These are phyloP conservation scores for Arvicanthis niloticus DNA, from an alignment of 2,113 vertebrate genomes.

Conservation along the genomic window DNA sequence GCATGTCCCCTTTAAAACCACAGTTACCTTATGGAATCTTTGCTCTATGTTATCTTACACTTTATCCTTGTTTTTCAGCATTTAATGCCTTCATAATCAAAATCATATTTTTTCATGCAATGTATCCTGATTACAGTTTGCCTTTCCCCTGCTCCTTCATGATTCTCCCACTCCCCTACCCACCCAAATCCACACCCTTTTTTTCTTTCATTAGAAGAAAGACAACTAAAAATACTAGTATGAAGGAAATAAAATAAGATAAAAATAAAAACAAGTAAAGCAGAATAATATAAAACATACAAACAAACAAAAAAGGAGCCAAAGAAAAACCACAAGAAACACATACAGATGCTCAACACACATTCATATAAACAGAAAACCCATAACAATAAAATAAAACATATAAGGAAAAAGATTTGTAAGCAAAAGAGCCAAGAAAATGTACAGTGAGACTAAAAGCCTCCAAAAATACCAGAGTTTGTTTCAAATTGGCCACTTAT, in stretches of 20 bases:
- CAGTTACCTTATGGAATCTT: neutral
- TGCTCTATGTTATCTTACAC: neutral
- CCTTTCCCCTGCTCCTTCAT: neutral
- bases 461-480: neutral
- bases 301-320: neutral
- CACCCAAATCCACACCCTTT: neutral
- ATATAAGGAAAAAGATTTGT: too few relatives aligned
- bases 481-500: neutral
- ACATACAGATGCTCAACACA: neutral
- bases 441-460: neutral
- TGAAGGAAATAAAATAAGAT: slow-evolving; percentile 1
- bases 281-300: neutral
- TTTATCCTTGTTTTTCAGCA: neutral
- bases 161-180: neutral
- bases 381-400: neutral
- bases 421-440: neutral
- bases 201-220: slow-evolving; percentile 5
- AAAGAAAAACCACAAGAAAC: neutral
- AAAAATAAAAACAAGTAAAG: neutral
- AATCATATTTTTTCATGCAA: neutral
- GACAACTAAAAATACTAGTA: neutral
- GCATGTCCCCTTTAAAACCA: slow-evolving; percentile 51
- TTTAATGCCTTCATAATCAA: neutral
- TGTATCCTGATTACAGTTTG: neutral
- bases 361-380: neutral